Evolutionary conservation across 2,113 vertebrate species (phyloP), one percentile per base, ranked within the genome.

Genomic region (Butorides virescens): DNA sequence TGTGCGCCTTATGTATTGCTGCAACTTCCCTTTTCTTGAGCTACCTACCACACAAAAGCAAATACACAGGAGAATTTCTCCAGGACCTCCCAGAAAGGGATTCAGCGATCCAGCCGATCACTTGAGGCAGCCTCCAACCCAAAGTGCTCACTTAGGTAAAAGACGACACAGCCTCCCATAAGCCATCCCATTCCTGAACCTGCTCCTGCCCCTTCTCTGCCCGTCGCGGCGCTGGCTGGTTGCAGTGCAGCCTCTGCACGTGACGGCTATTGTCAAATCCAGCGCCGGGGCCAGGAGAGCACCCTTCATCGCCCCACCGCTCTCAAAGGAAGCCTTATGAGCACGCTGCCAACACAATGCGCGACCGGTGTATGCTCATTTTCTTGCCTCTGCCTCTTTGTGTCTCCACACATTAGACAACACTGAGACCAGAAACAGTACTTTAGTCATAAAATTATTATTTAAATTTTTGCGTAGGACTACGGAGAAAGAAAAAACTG

Each of bases 401-500:
- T 30, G 19, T n/a, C 46, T 88, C 56, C 34, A 37, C 47, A 15
- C 0, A 0, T 74, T 65, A 79, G 88, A 85, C 42, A 93, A 55
- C 44, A 22, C 46, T 34, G 34, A 77, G 22, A 87, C 44, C 67
- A 86, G 84, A 82, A 93, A 93, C 0, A 1, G 50, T 55, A 74
- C 42, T 95, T 83, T 0, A 82, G 44, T 89, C 67, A 55, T 26
- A 85, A 83, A 85, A 92, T 81, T 42, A 56, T 39, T 59, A 75
- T 85, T 95, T 86, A 73, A 34, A 56, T 68, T 76, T 94, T 59
- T 94, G 63, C n/a, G 49, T 80, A 82, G 29, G 78, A 68, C 20
- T 50, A 66, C 46, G 53, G 42, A 88, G 34, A 91, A 90, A 63
- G 85, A 92, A 93, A 93, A 86, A 20, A 75, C 56, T 61, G 75